Conservation (phyloP, 2,888 invertebrate genomes). For the Drosophila melanosoma region DNA sequence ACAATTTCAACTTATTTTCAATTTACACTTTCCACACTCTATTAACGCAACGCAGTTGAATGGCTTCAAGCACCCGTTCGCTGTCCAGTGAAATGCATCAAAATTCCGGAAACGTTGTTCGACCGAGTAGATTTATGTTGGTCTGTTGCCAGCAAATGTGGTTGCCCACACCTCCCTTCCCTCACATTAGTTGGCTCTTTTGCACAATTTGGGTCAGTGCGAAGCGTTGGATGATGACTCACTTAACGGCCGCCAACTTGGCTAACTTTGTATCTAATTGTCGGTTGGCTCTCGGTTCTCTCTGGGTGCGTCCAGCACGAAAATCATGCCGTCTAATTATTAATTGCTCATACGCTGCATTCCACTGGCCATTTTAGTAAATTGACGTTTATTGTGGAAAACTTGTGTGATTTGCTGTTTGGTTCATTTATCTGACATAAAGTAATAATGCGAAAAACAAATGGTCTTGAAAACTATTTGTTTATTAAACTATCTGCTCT, state of each 20-base stretch:
- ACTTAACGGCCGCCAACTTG: conserved; percentile 60
- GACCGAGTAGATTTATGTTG: conserved; percentile 59
- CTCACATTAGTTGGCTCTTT: conserved; percentile 4
- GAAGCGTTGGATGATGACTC: conserved; percentile 46
- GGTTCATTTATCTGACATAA: not conserved
- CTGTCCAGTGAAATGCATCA: conserved; percentile 64
- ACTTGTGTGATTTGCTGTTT: not conserved
- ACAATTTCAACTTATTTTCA: not conserved
- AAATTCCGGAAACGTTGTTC: conserved; percentile 69
- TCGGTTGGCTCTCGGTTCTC: conserved; percentile 14
- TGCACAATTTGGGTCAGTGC: conserved; percentile 65
- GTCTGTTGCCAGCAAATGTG: not conserved
- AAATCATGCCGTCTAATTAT: conserved; percentile 41
- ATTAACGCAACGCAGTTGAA: conserved; percentile 58
- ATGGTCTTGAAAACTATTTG: not conserved
- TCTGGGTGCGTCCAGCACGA: conserved; percentile 58
- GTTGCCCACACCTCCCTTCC: not conserved
- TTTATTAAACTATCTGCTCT: not conserved
- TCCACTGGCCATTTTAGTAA: conserved; percentile 49
- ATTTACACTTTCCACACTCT: conserved; percentile 64
- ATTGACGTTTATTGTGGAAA: conserved; percentile 10
- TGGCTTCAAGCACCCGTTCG: conserved; percentile 24
- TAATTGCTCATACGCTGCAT: conserved; percentile 59
- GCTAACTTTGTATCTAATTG: conserved; percentile 61
- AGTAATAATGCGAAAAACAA: not conserved